phyloP scores from a whole-genome alignment of 2,888 invertebrate genomes.

The Empis stercorea region DNA sequence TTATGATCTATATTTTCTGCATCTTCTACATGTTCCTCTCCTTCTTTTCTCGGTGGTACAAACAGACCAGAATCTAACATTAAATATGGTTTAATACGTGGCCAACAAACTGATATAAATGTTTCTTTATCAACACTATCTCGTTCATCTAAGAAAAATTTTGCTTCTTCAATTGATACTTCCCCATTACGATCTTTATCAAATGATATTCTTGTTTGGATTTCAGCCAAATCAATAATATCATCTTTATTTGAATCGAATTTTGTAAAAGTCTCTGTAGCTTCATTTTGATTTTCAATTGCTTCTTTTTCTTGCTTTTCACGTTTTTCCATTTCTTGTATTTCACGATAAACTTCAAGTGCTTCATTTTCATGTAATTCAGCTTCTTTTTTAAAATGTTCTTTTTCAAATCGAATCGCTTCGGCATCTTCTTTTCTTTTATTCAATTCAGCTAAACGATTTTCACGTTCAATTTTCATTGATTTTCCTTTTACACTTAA shows the following conservation, averaged over 20 bases:
- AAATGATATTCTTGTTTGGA: conserved; percentile 61
- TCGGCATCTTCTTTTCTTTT: conserved; percentile 68
- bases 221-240: conserved; percentile 51
- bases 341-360: conserved; percentile 59
- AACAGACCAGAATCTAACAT: conserved; percentile 64
- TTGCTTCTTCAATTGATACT: conserved; percentile 78
- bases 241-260: conserved; percentile 75
- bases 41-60: conserved; percentile 39
- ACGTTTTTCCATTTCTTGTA: conserved; percentile 50
- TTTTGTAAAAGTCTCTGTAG: conserved; percentile 56
- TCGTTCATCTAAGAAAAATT: conserved; percentile 55
- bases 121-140: conserved; percentile 53
- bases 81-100: conserved; percentile 61
- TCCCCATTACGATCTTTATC: conserved; percentile 83
- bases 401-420: conserved; percentile 62
- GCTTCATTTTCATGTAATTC: conserved; percentile 65
- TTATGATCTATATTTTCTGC: conserved; percentile 15
- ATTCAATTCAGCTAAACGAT: conserved; percentile 55
- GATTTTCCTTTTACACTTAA: conserved; percentile 63
- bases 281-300: conserved; percentile 46
- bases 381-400: conserved; percentile 52
- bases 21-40: conserved; percentile 16
- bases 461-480: conserved; percentile 58
- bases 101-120: conserved; percentile 60
- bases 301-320: conserved; percentile 46